phyloP scores from a whole-genome alignment of 2,888 invertebrate species.

The Neria commutata region DNA sequence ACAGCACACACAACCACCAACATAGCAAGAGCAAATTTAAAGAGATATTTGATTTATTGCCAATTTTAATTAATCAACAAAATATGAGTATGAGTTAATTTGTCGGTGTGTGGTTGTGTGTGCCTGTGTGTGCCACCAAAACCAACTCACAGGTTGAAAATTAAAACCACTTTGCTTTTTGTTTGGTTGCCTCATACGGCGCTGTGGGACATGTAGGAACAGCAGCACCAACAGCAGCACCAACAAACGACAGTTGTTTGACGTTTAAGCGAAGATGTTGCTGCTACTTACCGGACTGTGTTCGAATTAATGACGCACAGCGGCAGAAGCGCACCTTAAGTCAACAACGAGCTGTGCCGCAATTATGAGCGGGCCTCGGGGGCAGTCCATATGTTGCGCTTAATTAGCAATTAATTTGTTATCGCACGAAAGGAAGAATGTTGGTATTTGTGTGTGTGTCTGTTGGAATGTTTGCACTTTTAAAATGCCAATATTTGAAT shows the following conservation, averaged over 20 bases:
- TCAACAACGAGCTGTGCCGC: not conserved
- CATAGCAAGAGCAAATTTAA: constrained; percentile 24
- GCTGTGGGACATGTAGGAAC: too few relatives aligned
- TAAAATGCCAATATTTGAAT: too few relatives aligned
- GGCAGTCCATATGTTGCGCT: not conserved
- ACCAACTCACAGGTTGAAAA: constrained; percentile 40
- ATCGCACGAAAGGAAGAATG: too few relatives aligned
- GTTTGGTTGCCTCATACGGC: too few relatives aligned
- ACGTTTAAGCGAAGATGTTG: constrained; percentile 33
- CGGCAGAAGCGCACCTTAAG: not conserved
- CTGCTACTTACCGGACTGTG: not conserved
- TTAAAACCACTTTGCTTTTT: constrained; percentile 41
- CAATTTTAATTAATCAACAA: constrained; percentile 50
- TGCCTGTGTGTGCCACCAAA: constrained; percentile 31
- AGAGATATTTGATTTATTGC: constrained; percentile 50
- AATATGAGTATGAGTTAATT: constrained; percentile 45
- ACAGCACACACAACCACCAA: not conserved
- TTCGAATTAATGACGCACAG: too few relatives aligned
- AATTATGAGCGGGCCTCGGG: not conserved
- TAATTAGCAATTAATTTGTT: too few relatives aligned
- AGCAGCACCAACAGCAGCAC: too few relatives aligned
- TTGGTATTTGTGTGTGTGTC: too few relatives aligned
- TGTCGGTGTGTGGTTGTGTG: constrained; percentile 17
- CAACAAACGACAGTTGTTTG: constrained; percentile 52
- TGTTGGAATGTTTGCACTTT: too few relatives aligned